A percentile compares a stretch with the other conserved stretches of the same genome.
Conservation (phyloP, 2,888 invertebrate genomes). For the Caenorhabditis sp. region DNA sequence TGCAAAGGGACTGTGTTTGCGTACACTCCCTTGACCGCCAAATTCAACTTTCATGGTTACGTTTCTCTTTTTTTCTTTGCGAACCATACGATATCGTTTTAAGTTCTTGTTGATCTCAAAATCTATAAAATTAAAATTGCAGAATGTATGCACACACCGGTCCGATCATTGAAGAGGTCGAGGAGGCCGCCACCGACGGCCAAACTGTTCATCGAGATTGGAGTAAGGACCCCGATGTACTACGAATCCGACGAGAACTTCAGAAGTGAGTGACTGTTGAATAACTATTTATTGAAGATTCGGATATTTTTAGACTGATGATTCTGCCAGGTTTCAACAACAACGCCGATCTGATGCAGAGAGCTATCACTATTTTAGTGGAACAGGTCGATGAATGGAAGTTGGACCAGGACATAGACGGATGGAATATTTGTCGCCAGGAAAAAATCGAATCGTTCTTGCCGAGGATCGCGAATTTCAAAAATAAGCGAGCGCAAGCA, state of each 20-base stretch:
- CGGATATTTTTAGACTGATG: too few species aligned
- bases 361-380: background rate
- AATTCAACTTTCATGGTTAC: too few species aligned
- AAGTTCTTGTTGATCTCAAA: too few species aligned
- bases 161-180: too few species aligned
- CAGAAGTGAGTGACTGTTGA: background rate
- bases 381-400: background rate
- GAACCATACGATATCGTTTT: too few species aligned
- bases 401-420: background rate
- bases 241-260: background rate
- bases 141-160: too few species aligned
- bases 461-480: background rate
- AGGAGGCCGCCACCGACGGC: too few species aligned
- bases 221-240: too few species aligned
- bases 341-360: background rate
- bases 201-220: too few species aligned
- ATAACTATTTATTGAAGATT: background rate
- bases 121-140: too few species aligned
- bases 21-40: conserved; percentile 42
- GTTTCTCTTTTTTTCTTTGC: too few species aligned
- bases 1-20: conserved; percentile 22
- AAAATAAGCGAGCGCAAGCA: background rate
- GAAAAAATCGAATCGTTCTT: background rate
- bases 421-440: background rate
- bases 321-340: background rate